Conservation (phyloP, 2,888 invertebrate species). For the Calameuta idolon region DNA sequence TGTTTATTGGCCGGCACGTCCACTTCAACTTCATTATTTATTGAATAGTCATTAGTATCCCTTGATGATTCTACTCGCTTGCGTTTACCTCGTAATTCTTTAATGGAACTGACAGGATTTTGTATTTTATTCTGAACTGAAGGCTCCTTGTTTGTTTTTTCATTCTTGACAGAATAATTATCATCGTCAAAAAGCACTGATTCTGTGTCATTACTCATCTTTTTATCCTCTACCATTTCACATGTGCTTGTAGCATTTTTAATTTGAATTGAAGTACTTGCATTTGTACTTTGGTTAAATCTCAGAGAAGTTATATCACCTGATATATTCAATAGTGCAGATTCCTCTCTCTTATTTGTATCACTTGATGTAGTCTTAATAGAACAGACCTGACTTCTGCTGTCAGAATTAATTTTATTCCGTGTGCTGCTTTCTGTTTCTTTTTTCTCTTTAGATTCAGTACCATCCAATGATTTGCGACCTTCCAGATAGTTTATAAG, state of each 20-base stretch:
- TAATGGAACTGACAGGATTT: background rate
- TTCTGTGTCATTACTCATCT: background rate
- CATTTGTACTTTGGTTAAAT: background rate
- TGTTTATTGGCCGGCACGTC: background rate
- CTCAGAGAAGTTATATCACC: background rate
- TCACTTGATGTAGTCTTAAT: background rate
- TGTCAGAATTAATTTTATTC: background rate
- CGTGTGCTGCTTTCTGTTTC: background rate
- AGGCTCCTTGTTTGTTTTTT: background rate
- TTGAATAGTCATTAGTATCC: background rate
- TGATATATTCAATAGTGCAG: background rate
- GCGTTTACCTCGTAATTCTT: background rate
- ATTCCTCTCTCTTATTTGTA: background rate
- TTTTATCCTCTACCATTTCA: background rate
- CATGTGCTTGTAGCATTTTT: background rate
- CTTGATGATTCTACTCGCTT: background rate
- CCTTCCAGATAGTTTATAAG: background rate
- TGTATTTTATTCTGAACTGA: background rate
- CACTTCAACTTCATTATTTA: background rate
- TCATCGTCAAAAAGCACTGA: background rate
- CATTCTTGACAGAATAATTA: background rate
- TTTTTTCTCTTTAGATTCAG: background rate
- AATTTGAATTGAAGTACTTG: background rate
- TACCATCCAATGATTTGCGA: background rate
- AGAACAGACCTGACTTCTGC: background rate